Percentiles rank a stretch among this genome's conserved stretches.
These are phyloP conservation scores for Luidia sarsii DNA, from an alignment of 53 echinoderm and acorn worm genomes.

Conservation along the genomic window DNA sequence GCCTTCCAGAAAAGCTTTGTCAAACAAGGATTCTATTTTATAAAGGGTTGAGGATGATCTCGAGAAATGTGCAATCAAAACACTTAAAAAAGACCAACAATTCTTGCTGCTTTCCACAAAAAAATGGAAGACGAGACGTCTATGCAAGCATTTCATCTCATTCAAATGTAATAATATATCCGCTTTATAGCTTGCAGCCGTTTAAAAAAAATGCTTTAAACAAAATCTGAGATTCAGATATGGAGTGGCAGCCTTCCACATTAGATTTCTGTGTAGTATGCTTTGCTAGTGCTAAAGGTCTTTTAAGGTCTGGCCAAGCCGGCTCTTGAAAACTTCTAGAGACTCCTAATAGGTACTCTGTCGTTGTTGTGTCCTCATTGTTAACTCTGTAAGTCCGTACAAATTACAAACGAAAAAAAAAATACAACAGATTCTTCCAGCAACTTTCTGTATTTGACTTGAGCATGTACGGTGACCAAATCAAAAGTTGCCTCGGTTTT, in stretches of 20 bases:
- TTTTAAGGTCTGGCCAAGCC: slow-evolving; percentile 30
- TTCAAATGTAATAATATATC: slow-evolving; percentile 41
- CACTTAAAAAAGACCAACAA: slow-evolving; percentile 26
- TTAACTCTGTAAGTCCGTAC: not conserved
- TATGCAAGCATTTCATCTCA: slow-evolving; percentile 70
- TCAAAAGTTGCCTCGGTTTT: no score
- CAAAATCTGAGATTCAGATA: slow-evolving; percentile 31
- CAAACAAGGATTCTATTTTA: slow-evolving; percentile 11
- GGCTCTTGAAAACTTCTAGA: not conserved
- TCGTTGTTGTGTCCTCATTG: slow-evolving; percentile 44
- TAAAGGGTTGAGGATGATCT: slow-evolving; percentile 25
- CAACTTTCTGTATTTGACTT: slow-evolving; percentile 6
- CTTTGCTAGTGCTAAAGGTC: slow-evolving; percentile 34
- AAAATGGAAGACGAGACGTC: slow-evolving; percentile 51
- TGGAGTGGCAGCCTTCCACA: slow-evolving; percentile 26
- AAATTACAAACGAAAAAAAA: slow-evolving; percentile 2
- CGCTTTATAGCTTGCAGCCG: slow-evolving; percentile 42
- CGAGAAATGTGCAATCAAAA: slow-evolving; percentile 50
- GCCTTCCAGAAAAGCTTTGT: no score
- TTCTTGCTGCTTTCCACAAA: slow-evolving; percentile 53
- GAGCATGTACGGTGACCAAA: no score
- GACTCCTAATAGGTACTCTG: slow-evolving; percentile 27
- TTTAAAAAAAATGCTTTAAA: slow-evolving; percentile 22
- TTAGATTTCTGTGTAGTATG: slow-evolving; percentile 47
- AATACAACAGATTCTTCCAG: slow-evolving; percentile 25